These are phyloP conservation scores for Temnothorax nylanderi DNA, from an alignment of 1,140 invertebrate species.

Conservation along the genomic window DNA sequence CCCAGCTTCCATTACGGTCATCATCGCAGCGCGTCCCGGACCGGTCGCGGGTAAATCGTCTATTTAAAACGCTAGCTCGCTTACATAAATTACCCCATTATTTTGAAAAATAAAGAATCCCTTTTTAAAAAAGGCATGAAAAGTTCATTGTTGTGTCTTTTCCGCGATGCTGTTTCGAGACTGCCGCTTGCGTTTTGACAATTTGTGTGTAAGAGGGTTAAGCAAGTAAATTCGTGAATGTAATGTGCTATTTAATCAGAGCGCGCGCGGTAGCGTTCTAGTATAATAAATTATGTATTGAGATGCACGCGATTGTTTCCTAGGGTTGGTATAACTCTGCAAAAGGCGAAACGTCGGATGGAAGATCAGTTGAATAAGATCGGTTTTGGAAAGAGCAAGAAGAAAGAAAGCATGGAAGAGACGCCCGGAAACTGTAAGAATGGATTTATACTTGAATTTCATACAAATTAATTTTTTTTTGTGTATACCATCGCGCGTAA, in stretches of 20 bases:
- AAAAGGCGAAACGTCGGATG: constrained; percentile 93
- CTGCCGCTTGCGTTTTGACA: too few species aligned
- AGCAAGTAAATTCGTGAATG: too few species aligned
- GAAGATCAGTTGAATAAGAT: constrained; percentile 94
- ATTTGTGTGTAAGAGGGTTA: too few species aligned
- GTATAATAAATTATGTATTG: not conserved
- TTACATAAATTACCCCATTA: not conserved
- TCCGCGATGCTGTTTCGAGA: too few species aligned
- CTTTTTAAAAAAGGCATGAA: too few species aligned
- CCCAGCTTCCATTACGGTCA: constrained; percentile 82
- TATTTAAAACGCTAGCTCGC: not conserved
- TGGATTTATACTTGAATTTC: not conserved
- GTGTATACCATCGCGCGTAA: not conserved
- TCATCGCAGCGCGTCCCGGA: constrained; percentile 76
- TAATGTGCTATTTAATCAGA: too few species aligned
- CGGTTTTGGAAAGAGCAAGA: constrained; percentile 91
- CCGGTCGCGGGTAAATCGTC: constrained; percentile 76
- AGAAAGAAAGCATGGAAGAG: constrained; percentile 95
- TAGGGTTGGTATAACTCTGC: constrained; percentile 88
- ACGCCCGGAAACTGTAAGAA: constrained; percentile 91
- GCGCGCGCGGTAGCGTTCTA: too few species aligned
- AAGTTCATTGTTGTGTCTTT: too few species aligned
- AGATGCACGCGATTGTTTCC: not conserved
- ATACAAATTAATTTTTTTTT: not conserved
- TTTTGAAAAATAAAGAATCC: not conserved